phyloP scores from a whole-genome alignment of 2,888 invertebrate species.

The Epicampocera succincta region DNA sequence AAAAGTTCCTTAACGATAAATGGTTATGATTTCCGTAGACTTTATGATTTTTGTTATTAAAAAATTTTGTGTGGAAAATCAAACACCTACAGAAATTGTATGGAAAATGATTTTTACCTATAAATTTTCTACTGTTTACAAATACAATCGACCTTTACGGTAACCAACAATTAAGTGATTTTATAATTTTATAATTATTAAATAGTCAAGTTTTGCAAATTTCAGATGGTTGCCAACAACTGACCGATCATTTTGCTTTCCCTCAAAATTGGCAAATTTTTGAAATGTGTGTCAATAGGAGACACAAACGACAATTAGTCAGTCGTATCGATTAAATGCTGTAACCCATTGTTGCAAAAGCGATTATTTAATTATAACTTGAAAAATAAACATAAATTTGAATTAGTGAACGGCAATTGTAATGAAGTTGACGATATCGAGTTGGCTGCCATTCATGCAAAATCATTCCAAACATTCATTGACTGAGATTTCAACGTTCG shows the following conservation, averaged over 20 bases:
- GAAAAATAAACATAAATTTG: conserved; percentile 14
- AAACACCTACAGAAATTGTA: too few relatives aligned
- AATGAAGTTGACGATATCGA: conserved; percentile 28
- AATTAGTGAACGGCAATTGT: conserved; percentile 31
- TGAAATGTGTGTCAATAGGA: conserved; percentile 39
- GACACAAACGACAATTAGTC: conserved; percentile 21
- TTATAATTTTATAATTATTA: too few relatives aligned
- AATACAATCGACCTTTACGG: too few relatives aligned
- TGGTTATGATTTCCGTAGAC: too few relatives aligned
- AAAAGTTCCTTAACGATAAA: too few relatives aligned
- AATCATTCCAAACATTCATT: conserved; percentile 7
- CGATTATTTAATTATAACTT: conserved; percentile 35
- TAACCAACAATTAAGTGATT: too few relatives aligned
- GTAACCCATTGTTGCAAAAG: conserved; percentile 39
- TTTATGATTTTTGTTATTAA: too few relatives aligned
- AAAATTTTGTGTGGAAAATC: too few relatives aligned
- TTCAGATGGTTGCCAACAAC: conserved; percentile 8
- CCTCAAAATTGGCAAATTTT: conserved; percentile 30
- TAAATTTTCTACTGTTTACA: too few relatives aligned
- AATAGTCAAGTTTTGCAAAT: conserved; percentile 8
- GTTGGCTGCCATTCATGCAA: conserved; percentile 19
- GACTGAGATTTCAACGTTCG: conserved; percentile 6
- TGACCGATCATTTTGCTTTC: conserved; percentile 10
- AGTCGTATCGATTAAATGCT: conserved; percentile 29
- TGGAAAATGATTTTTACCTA: too few relatives aligned